Evolutionary conservation across 2,888 invertebrate species (phyloP).

Genomic region (Eilema caniola): DNA sequence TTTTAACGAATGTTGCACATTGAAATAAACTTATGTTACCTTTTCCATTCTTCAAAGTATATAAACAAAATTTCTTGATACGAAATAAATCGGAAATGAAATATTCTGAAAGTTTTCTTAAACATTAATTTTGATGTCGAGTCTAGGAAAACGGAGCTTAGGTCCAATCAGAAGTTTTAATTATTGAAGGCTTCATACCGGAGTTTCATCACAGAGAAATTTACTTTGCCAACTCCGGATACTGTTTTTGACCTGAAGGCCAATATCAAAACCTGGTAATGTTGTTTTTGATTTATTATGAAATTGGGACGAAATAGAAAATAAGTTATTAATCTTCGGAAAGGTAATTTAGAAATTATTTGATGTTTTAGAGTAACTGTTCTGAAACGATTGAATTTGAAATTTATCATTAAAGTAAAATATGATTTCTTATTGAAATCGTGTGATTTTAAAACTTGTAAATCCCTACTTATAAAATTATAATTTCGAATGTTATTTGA

Average conservation of each 20-base stretch:
- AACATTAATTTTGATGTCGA: conserved; percentile 5
- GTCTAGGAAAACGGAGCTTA: not conserved
- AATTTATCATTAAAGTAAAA: too few species aligned
- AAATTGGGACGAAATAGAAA: not conserved
- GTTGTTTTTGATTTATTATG: not conserved
- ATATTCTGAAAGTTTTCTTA: not conserved
- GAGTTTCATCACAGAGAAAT: not conserved
- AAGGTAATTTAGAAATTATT: not conserved
- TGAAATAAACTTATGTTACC: too few species aligned
- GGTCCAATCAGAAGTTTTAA: not conserved
- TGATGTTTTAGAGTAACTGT: not conserved
- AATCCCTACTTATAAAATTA: too few species aligned
- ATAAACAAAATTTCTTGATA: not conserved
- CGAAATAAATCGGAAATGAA: conserved; percentile 6
- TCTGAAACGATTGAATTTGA: too few species aligned
- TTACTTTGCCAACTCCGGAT: not conserved
- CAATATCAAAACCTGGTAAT: not conserved
- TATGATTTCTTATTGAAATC: too few species aligned
- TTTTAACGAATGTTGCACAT: too few species aligned
- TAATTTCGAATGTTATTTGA: too few species aligned
- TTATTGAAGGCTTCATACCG: not conserved
- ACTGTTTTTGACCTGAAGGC: conserved; percentile 2
- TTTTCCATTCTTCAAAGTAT: not conserved
- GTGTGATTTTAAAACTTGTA: too few species aligned
- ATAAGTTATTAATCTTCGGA: not conserved